Conservation (phyloP, 2,113 vertebrate genomes). For the Poeciliopsis prolifica region DNA sequence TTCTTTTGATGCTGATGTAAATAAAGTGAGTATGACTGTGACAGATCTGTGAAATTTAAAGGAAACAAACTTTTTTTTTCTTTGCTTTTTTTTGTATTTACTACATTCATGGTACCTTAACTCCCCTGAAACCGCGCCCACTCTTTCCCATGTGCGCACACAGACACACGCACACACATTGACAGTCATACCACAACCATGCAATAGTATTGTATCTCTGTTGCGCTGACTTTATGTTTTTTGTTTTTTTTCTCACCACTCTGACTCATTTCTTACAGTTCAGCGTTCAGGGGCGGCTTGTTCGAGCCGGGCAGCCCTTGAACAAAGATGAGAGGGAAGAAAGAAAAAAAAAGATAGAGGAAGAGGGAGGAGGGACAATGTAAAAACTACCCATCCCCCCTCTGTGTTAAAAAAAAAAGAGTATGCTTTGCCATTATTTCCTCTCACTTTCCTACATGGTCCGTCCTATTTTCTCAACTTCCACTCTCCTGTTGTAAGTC, state of each 20-base stretch:
- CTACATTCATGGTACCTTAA: constrained; percentile 30
- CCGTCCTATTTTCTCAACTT: constrained; percentile 13
- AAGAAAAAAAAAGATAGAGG: constrained; percentile 68
- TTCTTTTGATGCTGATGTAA: neutral
- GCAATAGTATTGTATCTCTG: constrained; percentile 25
- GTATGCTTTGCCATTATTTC: constrained; percentile 68
- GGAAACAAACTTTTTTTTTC: neutral
- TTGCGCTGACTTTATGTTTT: neutral
- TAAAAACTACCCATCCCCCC: constrained; percentile 71
- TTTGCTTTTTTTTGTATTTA: neutral
- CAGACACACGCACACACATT: neutral
- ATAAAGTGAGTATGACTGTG: neutral
- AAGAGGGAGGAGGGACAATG: constrained; percentile 71
- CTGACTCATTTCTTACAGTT: constrained; percentile 42
- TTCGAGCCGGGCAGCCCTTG: constrained; percentile 55
- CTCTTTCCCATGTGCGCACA: constrained; percentile 23
- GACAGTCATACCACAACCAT: neutral
- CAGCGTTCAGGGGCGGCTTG: constrained; percentile 27
- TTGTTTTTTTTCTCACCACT: constrained; percentile 10
- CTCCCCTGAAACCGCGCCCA: constrained; percentile 42
- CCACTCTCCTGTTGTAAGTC: constrained; percentile 4
- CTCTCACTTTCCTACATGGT: constrained; percentile 62
- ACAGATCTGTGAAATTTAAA: neutral
- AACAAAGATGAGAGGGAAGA: constrained; percentile 72
- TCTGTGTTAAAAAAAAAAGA: constrained; percentile 26